phyloP scores from a whole-genome alignment of 2,797 vertebrate genomes.

The Spinus pinus region DNA sequence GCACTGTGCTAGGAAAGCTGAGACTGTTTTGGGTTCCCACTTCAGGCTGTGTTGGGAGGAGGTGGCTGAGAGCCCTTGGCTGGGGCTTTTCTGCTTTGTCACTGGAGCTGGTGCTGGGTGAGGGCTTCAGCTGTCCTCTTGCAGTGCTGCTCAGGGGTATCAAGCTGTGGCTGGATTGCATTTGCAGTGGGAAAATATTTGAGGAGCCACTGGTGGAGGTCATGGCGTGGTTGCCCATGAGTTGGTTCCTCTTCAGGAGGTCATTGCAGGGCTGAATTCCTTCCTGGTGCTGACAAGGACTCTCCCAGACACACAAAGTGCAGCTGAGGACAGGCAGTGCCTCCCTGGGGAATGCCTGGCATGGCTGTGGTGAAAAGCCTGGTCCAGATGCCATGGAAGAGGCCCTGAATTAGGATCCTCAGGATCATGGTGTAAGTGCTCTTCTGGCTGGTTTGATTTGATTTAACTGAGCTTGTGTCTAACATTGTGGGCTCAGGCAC shows the following conservation, averaged over 20 bases:
- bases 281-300: neutral
- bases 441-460: neutral
- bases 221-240: neutral
- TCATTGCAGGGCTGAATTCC: neutral
- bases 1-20: neutral
- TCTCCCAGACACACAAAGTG: neutral
- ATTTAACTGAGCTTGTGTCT: neutral
- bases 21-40: neutral
- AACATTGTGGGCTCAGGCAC: fast-evolving
- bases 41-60: neutral
- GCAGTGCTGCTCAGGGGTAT: neutral
- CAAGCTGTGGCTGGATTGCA: neutral
- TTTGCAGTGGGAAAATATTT: neutral
- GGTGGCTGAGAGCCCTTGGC: neutral
- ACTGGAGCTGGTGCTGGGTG: fast-evolving
- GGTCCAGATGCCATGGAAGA: neutral
- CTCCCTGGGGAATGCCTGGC: neutral
- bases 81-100: neutral
- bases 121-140: neutral
- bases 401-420: neutral
- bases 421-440: neutral
- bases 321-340: neutral
- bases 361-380: neutral
- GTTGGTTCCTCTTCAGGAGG: neutral
- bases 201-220: neutral